These are phyloP conservation scores for silkworm (Bombyx mori) DNA, from an alignment of 1,140 invertebrate species.

Conservation along the genomic window ASM3026992v2 NC_085117.1:10522001-10522500, in stretches of 20 bases:
- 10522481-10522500: too few relatives aligned
- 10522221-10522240: constrained; percentile 60
- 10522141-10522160: constrained; percentile 11
- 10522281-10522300: constrained; percentile 2
- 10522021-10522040: constrained; percentile 15
- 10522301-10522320: too few relatives aligned
- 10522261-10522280: constrained; percentile 29
- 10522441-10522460: too few relatives aligned
- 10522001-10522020: constrained; percentile 25
- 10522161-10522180: constrained; percentile 17
- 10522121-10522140: constrained; percentile 31
- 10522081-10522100: constrained; percentile 20
- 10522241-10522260: constrained; percentile 23
- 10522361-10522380: too few relatives aligned
- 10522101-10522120: constrained; percentile 59
- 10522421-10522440: too few relatives aligned
- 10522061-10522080: constrained; percentile 33
- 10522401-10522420: too few relatives aligned
- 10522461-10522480: too few relatives aligned
- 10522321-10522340: too few relatives aligned
- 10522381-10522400: too few relatives aligned
- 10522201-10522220: constrained; percentile 23
- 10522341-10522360: too few relatives aligned
- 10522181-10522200: constrained; percentile 24
- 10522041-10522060: constrained; percentile 28